Percentiles rank a stretch among this genome's conserved stretches.
Conservation (phyloP, 1,140 invertebrate genomes). For the Hylaeus volcanicus region DNA sequence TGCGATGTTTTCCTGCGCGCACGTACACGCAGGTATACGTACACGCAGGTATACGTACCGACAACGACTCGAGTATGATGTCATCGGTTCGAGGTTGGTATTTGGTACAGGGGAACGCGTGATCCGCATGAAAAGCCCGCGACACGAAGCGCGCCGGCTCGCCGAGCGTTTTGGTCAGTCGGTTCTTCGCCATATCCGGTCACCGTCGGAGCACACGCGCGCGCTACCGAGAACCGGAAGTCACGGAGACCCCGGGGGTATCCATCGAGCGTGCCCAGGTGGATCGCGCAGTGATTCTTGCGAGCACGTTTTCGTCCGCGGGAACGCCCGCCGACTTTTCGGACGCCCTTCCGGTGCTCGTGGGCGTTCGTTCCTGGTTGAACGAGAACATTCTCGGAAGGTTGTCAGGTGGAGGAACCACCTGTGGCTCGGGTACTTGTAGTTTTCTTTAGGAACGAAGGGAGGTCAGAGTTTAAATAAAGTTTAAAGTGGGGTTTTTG, state of each 20-base stretch:
- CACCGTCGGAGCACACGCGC: slow-evolving; percentile 52
- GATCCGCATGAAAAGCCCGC: slow-evolving; percentile 71
- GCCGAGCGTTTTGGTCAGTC: slow-evolving; percentile 59
- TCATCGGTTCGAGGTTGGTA: slow-evolving; percentile 71
- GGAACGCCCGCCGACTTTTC: slow-evolving; percentile 16
- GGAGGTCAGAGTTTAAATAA: too few relatives aligned
- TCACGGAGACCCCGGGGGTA: slow-evolving; percentile 63
- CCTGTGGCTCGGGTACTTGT: too few relatives aligned
- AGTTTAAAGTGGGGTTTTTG: too few relatives aligned
- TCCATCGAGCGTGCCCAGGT: slow-evolving; percentile 31
- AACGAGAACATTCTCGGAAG: too few relatives aligned
- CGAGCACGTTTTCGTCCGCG: slow-evolving; percentile 22
- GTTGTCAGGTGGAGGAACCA: too few relatives aligned
- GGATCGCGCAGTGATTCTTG: too few relatives aligned
- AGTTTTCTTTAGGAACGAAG: too few relatives aligned
- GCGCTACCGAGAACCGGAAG: slow-evolving; percentile 66
- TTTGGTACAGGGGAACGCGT: slow-evolving; percentile 74
- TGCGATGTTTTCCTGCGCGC: slow-evolving; percentile 4
- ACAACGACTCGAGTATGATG: slow-evolving; percentile 65
- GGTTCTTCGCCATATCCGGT: slow-evolving; percentile 75
- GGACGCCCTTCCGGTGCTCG: slow-evolving; percentile 18
- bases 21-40: background rate
- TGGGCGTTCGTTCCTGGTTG: background rate
- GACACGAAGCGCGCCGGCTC: slow-evolving; percentile 45
- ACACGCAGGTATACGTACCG: slow-evolving; percentile 21